Percentiles rank a stretch among this genome's conserved stretches.
phyloP scores from a whole-genome alignment of 2,888 invertebrate species.

The Proisotoma minuta region DNA sequence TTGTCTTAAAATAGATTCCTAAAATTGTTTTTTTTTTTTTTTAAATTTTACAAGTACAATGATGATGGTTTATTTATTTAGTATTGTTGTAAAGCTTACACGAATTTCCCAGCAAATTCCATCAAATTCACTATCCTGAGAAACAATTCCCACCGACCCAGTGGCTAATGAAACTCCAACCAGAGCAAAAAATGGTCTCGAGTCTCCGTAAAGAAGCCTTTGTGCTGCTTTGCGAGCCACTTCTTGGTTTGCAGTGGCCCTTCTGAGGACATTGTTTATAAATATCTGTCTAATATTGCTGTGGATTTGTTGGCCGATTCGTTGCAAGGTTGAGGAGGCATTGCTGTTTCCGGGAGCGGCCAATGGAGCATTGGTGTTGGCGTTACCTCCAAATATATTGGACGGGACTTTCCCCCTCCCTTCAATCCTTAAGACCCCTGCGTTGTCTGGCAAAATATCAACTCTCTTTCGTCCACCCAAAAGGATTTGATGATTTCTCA shows the following conservation, averaged over 20 bases:
- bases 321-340: conserved; percentile 26
- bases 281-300: conserved; percentile 53
- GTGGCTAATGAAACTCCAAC: conserved; percentile 70
- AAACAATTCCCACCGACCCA: conserved; percentile 60
- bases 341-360: conserved; percentile 10
- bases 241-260: conserved; percentile 64
- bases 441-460: neutral
- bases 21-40: conserved; percentile 9
- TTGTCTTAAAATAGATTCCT: conserved; percentile 34
- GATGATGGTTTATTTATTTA: too few relatives aligned
- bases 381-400: conserved; percentile 3
- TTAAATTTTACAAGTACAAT: conserved; percentile 21
- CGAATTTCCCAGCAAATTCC: conserved; percentile 73
- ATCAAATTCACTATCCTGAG: conserved; percentile 71
- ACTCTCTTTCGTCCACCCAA: neutral
- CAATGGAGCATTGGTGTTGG: neutral
- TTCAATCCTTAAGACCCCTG: conserved; percentile 3
- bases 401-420: neutral
- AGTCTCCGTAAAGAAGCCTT: conserved; percentile 63
- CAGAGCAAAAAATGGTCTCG: conserved; percentile 68
- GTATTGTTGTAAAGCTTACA: conserved; percentile 51
- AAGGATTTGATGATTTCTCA: conserved; percentile 31
- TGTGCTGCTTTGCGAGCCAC: conserved; percentile 61
- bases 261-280: conserved; percentile 64
- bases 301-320: conserved; percentile 41